Evolutionary conservation across 2,797 vertebrate species (phyloP), one percentile per base, ranked within the genome.

Genomic region (Argya squamiceps): DNA sequence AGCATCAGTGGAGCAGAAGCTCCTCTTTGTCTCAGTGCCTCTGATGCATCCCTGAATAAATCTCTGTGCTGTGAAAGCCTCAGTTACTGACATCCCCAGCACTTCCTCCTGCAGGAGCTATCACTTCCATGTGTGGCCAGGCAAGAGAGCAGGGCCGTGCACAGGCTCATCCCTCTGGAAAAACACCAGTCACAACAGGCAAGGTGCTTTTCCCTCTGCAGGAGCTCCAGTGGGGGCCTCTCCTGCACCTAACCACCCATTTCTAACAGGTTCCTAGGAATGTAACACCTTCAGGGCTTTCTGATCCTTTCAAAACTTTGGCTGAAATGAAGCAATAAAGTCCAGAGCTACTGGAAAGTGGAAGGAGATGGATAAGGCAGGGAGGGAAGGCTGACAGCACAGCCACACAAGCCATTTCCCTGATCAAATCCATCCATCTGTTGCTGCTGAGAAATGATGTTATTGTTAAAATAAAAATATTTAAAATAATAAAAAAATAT

Each of bases 121-220:
- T 30, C 23, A 10, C 37, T 62, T 74, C 39, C 73, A 70, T 2
- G 15, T 20, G 59, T 22, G 59, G n/a, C 32, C 27, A 9, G 41
- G 15, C n/a, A 56, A 21, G 32, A 34, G 1, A 65, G 23, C 11
- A 2, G 3, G 4, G 55, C 56, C 29, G 0, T 1, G 4, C 60
- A 11, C 19, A 7, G 74, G 47, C 43, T 84, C 63, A 69, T 34
- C 15, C 50, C 53, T 29, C 43, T 5, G 7, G 46, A 4, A 20
- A 36, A 32, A 34, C 22, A 53, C 6, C n/a, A 34, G 29, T 29
- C 17, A 22, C 0, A 0, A 68, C 16, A n/a, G 30, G 17, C 15
- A 56, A 9, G 14, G 2, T 29, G 69, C 8, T 56, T 18, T 34
- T 76, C 23, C 55, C 32, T 52, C 69, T 1, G 0, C 2, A 2